Percentiles rank a stretch among this genome's conserved stretches.
Conservation (phyloP, 2,113 vertebrate genomes). For the Muscicapa adusta region DNA sequence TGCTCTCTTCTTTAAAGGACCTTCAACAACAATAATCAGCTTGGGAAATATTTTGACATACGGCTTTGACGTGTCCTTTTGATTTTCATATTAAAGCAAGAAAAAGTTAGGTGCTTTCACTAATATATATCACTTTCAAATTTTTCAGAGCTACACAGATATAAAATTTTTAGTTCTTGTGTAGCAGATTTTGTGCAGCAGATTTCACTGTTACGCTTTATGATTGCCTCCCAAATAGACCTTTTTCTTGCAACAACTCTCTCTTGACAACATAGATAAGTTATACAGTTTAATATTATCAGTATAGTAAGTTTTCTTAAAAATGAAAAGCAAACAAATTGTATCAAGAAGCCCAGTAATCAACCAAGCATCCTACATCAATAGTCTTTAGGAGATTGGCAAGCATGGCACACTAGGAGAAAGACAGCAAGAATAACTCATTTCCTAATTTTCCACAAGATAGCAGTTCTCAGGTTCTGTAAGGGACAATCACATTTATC, state of each 20-base stretch:
- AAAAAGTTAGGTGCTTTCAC: background rate
- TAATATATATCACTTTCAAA: background rate
- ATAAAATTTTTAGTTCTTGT: background rate
- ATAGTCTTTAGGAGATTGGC: background rate
- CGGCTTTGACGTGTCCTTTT: background rate
- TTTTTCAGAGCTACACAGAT: background rate
- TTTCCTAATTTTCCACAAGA: background rate
- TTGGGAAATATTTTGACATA: background rate
- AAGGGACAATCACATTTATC: background rate
- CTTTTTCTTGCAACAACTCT: background rate
- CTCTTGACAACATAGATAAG: background rate
- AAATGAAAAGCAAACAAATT: background rate
- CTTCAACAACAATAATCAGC: background rate
- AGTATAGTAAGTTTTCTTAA: background rate
- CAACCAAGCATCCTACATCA: background rate
- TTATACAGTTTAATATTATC: background rate
- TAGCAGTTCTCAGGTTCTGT: background rate
- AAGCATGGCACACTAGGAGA: background rate
- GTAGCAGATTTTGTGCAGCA: background rate
- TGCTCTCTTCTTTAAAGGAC: slow-evolving; percentile 19
- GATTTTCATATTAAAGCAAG: background rate
- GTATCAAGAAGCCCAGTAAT: background rate
- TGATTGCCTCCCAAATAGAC: background rate
- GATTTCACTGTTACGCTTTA: background rate
- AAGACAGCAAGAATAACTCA: background rate